A percentile compares a stretch with the other conserved stretches of the same genome.
These are phyloP conservation scores for Lasius fuliginosus DNA, from an alignment of 2,888 invertebrate species.

Conservation along the genomic window DNA sequence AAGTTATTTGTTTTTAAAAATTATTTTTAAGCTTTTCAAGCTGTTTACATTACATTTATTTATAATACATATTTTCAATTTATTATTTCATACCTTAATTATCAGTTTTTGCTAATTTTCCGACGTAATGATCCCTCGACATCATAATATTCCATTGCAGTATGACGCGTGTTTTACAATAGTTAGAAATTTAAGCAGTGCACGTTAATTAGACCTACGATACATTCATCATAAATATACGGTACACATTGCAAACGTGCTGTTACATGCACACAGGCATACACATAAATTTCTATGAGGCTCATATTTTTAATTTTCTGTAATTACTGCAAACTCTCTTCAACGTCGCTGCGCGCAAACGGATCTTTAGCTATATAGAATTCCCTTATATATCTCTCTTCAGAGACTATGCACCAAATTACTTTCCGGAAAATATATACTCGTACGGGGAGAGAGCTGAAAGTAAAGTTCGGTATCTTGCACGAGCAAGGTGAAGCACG, in stretches of 20 bases:
- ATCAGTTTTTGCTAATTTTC: not conserved
- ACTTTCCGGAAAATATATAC: slow-evolving; percentile 42
- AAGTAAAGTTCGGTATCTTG: slow-evolving; percentile 47
- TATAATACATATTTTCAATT: not conserved
- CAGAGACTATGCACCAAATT: slow-evolving; percentile 48
- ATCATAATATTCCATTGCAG: slow-evolving; percentile 8
- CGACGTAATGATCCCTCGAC: not conserved
- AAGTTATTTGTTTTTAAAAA: not conserved
- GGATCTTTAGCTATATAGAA: not conserved
- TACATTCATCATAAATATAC: slow-evolving; percentile 11
- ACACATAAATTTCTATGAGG: slow-evolving; percentile 13
- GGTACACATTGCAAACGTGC: slow-evolving; percentile 6
- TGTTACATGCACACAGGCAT: not conserved
- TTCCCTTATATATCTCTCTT: slow-evolving; percentile 33
- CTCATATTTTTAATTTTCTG: slow-evolving; percentile 49
- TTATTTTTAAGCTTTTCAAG: not conserved
- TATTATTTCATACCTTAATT: slow-evolving; percentile 1
- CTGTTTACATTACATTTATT: not conserved
- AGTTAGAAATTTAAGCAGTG: slow-evolving; percentile 36
- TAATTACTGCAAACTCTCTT: slow-evolving; percentile 48
- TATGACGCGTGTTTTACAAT: slow-evolving; percentile 18
- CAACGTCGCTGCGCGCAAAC: slow-evolving; percentile 19
- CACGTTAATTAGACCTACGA: slow-evolving; percentile 36
- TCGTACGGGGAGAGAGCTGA: slow-evolving; percentile 24
- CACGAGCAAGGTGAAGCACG: not conserved